Conservation (phyloP, 1,140 invertebrate species). For the Drosophila kurseongensis region DNA sequence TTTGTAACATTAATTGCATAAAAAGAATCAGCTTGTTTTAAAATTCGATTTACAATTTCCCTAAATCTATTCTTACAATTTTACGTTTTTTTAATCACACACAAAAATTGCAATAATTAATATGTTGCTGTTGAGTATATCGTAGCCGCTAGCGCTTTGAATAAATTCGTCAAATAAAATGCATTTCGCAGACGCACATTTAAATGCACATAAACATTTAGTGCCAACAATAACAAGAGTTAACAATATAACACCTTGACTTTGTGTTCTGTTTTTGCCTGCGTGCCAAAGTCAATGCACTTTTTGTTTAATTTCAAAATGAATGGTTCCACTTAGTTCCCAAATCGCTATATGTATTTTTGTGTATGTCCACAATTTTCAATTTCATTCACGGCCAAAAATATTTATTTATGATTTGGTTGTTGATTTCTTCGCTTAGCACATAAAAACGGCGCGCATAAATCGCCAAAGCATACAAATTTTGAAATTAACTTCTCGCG, state of each 20-base stretch:
- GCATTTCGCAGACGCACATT: conserved; percentile 31
- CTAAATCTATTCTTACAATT: conserved; percentile 15
- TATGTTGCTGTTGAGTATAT: conserved; percentile 17
- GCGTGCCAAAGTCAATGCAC: conserved; percentile 62
- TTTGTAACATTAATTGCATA: too few species aligned
- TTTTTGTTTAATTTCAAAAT: conserved; percentile 37
- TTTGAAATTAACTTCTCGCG: conserved; percentile 42
- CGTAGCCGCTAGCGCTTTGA: conserved; percentile 12
- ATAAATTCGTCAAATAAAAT: conserved; percentile 48
- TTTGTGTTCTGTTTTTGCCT: conserved; percentile 26
- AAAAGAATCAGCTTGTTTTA: conserved; percentile 9
- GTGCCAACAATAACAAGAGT: conserved; percentile 29
- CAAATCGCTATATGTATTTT: not conserved
- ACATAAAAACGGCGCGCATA: conserved; percentile 65
- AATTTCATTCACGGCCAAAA: conserved; percentile 61
- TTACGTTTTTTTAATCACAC: conserved; percentile 4
- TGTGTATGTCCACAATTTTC: conserved; percentile 35
- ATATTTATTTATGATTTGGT: conserved; percentile 46
- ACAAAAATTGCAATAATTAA: conserved; percentile 25
- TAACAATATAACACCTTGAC: conserved; percentile 58
- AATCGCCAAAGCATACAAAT: conserved; percentile 56
- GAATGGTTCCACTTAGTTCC: conserved; percentile 16
- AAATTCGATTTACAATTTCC: not conserved
- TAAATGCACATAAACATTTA: conserved; percentile 27
- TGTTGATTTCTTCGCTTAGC: conserved; percentile 33